Percentiles rank a stretch among this genome's conserved stretches.
Conservation (phyloP, 2,113 vertebrate genomes). For the Pterocles burchelli region DNA sequence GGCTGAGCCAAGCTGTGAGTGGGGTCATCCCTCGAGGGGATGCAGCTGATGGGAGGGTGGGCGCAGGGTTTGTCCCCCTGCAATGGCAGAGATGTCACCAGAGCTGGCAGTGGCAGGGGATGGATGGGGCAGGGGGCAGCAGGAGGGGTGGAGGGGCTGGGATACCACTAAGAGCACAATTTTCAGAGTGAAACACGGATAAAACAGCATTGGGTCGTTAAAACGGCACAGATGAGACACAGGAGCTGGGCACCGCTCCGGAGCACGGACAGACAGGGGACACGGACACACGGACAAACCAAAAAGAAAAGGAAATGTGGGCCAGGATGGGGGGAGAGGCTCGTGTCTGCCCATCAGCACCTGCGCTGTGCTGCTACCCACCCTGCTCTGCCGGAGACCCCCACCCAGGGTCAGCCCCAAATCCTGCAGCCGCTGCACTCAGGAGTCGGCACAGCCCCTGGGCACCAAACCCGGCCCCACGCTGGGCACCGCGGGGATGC, state of each 20-base stretch:
- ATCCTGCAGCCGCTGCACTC: background rate
- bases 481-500: background rate
- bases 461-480: fast-evolving
- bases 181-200: background rate
- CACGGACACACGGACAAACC: conserved; percentile 45
- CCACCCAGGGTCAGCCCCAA: background rate
- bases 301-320: conserved; percentile 20
- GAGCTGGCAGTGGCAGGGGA: background rate
- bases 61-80: background rate
- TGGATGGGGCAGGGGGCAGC: background rate
- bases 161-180: background rate
- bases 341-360: fast-evolving
- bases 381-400: background rate
- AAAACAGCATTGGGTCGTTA: background rate
- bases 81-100: background rate
- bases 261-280: background rate
- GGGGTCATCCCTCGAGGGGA: background rate
- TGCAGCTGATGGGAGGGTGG: fast-evolving
- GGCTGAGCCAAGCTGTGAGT: background rate
- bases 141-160: background rate
- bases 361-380: background rate
- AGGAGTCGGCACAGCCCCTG: fast-evolving
- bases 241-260: background rate
- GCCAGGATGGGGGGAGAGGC: background rate
- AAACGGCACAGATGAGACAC: background rate